phyloP scores from a whole-genome alignment of 2,888 invertebrate genomes.

The Synanthedon formicaeformis region DNA sequence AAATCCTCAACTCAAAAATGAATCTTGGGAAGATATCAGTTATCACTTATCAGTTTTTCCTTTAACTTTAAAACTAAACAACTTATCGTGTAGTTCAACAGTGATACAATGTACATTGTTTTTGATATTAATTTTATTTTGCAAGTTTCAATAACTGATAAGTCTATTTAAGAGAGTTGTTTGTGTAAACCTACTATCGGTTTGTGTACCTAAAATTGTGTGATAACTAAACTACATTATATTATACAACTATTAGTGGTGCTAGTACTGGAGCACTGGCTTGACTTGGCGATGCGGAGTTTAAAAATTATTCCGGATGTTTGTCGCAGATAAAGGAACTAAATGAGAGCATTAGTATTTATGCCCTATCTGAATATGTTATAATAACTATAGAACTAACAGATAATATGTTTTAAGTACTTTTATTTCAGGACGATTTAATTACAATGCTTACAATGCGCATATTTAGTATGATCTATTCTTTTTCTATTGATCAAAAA shows the following conservation, averaged over 20 bases:
- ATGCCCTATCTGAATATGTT: neutral
- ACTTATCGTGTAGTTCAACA: slow-evolving; percentile 29
- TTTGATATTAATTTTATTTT: slow-evolving; percentile 25
- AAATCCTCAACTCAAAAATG: too few relatives aligned
- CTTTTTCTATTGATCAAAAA: too few relatives aligned
- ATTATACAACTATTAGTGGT: too few relatives aligned
- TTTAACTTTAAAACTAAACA: slow-evolving; percentile 1
- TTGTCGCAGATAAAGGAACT: slow-evolving; percentile 54
- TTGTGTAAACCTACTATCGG: slow-evolving; percentile 41
- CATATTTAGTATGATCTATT: too few relatives aligned
- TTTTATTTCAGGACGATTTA: too few relatives aligned
- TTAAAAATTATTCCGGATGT: slow-evolving; percentile 56
- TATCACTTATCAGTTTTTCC: too few relatives aligned
- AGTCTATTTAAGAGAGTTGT: slow-evolving; percentile 36
- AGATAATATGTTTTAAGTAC: too few relatives aligned
- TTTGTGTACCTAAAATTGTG: slow-evolving; percentile 33
- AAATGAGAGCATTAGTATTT: slow-evolving; percentile 25
- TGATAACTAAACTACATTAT: slow-evolving; percentile 20
- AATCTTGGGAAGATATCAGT: too few relatives aligned
- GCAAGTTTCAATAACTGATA: neutral
- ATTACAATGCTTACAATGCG: too few relatives aligned
- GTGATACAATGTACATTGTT: slow-evolving; percentile 35
- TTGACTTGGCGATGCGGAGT: slow-evolving; percentile 16
- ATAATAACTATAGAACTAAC: too few relatives aligned
- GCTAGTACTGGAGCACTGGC: slow-evolving; percentile 19